Evolutionary conservation across 64 coral and sea anemone species (phyloP), one percentile per base, ranked within the genome.

Genomic region (Montipora capricornis): DNA sequence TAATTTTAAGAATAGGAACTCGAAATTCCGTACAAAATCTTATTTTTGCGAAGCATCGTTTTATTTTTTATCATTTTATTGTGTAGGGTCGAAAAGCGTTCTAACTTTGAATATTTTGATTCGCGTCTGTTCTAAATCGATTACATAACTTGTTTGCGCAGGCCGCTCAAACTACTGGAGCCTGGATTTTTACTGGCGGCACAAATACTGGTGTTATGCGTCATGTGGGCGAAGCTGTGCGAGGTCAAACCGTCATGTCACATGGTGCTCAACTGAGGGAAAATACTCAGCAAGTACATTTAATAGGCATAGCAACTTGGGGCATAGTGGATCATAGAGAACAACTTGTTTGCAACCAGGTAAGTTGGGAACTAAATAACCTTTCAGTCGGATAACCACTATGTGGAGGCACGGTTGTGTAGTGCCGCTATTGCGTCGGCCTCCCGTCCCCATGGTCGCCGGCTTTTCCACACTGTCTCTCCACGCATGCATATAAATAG

Each of bases 111-210:
- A 73, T 20, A 73, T 73, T 73, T 73, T 73, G 15, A 73, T 73
- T 73, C 15, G 15, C 68, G 20, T 73, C 20, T 73, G 15, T 73
- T 16, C 20, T 37, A 37, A 37, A 37, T 37, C 37, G 37, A 37
- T 24, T 37, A 37, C 37, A 37, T 19, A 13, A 20, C 14, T 77
- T 44, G 11, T 58, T 7, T 75, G 45, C 73, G 15, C 67, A 96
- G 95, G 95, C 95, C 12, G 95, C 95, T 24, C 88, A 96, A 76
- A 96, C 91, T 58, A 96, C 95, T n/a, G 95, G 95, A n/a, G 95
- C 95, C 15, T 96, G 37, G 37, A 37, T 37, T 37, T 37, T 37
- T 37, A 37, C 37, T 37, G 37, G 37, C 37, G 37, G 37, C 1
- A 37, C 37, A 37, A 37, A 37, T 37, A 37, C 37, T 37, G 37